Conservation (phyloP, 2,113 vertebrate genomes). For the Vidua chalybeata region DNA sequence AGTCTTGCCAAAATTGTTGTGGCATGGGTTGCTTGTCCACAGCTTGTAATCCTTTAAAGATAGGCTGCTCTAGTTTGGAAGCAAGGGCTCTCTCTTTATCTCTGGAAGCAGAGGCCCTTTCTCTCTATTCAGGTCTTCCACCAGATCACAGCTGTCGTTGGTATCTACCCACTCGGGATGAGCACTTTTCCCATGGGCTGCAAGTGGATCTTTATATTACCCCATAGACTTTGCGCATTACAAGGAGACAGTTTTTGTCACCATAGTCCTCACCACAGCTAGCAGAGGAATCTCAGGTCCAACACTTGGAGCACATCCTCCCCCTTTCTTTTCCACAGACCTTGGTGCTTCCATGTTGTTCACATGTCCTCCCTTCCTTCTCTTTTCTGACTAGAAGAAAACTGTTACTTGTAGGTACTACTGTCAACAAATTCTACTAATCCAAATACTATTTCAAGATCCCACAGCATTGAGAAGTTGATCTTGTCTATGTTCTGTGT, state of each 20-base stretch:
- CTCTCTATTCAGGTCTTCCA: fast-evolving
- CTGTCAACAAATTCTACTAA: neutral
- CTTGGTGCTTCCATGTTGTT: neutral
- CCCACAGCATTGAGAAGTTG: fast-evolving
- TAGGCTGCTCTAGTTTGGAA: neutral
- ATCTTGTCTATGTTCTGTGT: neutral
- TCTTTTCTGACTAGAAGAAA: neutral
- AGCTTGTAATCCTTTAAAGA: neutral
- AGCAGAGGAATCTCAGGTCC: neutral
- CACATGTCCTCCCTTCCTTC: neutral
- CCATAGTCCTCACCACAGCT: fast-evolving
- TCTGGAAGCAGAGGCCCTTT: neutral
- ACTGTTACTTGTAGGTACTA: neutral
- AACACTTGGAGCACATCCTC: fast-evolving
- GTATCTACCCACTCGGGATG: too few relatives aligned
- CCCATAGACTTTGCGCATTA: neutral
- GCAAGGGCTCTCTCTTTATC: neutral
- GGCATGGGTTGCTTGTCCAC: neutral
- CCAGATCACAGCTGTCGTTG: too few relatives aligned
- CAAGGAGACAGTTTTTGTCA: neutral
- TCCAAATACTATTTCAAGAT: neutral
- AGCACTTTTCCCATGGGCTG: neutral
- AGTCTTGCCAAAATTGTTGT: neutral
- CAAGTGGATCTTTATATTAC: neutral
- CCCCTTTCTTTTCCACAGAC: neutral